A percentile compares a stretch with the other conserved stretches of the same genome.
phyloP scores from a whole-genome alignment of 2,113 vertebrate genomes.

The Choloepus hoffmanni region DNA sequence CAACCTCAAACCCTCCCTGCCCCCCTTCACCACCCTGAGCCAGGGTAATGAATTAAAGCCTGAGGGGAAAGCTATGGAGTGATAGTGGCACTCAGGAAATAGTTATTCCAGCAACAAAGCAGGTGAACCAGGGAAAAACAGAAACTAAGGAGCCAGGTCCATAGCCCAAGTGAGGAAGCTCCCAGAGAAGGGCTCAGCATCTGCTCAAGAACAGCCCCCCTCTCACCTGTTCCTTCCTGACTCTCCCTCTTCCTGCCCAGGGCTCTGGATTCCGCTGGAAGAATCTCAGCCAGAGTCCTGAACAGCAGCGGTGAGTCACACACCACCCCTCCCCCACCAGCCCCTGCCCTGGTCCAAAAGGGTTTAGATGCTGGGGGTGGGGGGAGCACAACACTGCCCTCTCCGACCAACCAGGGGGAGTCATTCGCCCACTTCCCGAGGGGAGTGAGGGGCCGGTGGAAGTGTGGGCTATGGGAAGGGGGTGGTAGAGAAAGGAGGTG shows the following conservation, averaged over 20 bases:
- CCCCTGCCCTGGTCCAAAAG: neutral
- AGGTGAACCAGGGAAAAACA: neutral
- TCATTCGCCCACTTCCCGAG: neutral
- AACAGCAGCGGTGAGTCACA: constrained; percentile 91
- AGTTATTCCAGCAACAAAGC: neutral
- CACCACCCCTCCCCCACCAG: neutral
- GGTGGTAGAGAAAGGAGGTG: constrained; percentile 63
- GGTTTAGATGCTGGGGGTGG: neutral
- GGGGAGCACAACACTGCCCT: neutral
- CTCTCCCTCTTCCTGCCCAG: constrained; percentile 80
- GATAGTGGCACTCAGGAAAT: neutral
- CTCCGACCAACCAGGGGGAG: neutral
- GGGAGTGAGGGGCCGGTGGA: constrained; percentile 60
- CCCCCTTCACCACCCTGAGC: too few relatives aligned
- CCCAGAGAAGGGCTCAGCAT: neutral
- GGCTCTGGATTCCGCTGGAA: constrained; percentile 91
- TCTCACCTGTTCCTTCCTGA: constrained; percentile 1
- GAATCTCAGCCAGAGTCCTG: constrained; percentile 89
- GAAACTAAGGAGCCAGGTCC: neutral
- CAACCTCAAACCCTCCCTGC: too few relatives aligned
- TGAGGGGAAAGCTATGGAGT: neutral
- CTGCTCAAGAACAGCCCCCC: neutral
- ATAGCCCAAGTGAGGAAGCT: neutral
- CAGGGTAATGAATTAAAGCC: neutral
- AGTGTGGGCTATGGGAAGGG: constrained; percentile 67